Evolutionary conservation across 2,113 vertebrate genomes (phyloP), one percentile per base, ranked within the genome.

Genomic region (Cebus imitator): DNA sequence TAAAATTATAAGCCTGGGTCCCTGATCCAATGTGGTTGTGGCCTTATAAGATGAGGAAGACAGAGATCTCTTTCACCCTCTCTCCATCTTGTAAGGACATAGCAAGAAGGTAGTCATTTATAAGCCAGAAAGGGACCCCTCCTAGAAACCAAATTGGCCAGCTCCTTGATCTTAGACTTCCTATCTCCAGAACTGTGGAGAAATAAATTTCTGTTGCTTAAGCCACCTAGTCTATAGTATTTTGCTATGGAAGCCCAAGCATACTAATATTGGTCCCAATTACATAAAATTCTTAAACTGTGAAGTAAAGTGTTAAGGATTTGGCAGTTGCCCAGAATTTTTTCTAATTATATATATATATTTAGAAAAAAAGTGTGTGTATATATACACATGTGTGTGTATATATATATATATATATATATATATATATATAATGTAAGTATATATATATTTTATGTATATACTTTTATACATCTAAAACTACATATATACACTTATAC

Each of bases 201-300:
- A 61, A 27, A 70, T 17, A 48, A 12, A 2, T 79, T 37, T 75
- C 13, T 43, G 37, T 40, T 18, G 23, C 27, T 30, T 21, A 78
- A 48, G 40, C 32, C 37, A 18, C 73, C 25, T 20, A 17, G 6
- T 27, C 43, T 20, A 4, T 7, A 20, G 20, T 45, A 70, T 20
- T n/a, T 85, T 43, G 43, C 21, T 50, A 50, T 16, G 17, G 40
- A 30, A 76, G 52, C 16, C 6, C 18, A 12, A 76, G 45, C 2
- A 13, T 2, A 76, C n/a, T 52, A 73, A 73, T 52, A 48, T 4
- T 76, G 40, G 68, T n/a, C 30, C 16, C 50, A 43, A 68, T 86
- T 79, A 87, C 14, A 83, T 73, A 83, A 43, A 89, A 73, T 84
- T 96, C 45, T 90, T 72, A 73, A 96, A 93, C n/a, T 87, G n/a